Base-by-base conservation (phyloP, 2,113 vertebrate species). In the Sebastes schlegelii region DNA sequence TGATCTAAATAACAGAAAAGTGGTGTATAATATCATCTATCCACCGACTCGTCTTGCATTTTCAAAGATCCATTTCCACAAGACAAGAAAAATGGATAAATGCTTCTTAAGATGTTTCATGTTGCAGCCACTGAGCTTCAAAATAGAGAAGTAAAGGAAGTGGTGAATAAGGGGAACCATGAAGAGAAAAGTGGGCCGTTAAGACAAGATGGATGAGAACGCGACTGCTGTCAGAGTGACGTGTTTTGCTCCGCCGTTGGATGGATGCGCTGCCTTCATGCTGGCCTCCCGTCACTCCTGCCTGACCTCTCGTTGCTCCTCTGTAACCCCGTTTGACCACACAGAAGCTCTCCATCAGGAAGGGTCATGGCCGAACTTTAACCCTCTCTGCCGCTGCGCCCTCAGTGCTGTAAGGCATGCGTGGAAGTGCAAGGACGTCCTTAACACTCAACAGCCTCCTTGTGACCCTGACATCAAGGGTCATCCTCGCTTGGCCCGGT, bases 271-370 rank as follows among this genome's bases (percentile, higher is more conserved):
- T 78, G 77, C 68, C 51, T 52, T 43, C 51, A 61, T 75, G 45
- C 13, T 74, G 55, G 69, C 72, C 42, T 49, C 6, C 81, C 67
- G 64, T 83, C 86, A 82, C 62, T 90, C 74, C 70, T 16, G 8
- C 51, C 21, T 74, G 45, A 92, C 84, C 90, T 88, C 51, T 83
- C 2, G 0, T 57, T 74, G 55, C 67, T 81, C 74, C 6, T 19
- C 34, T 62, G 5, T 79, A 91, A 92, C 90, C 90, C 64, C 1
- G 49, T 55, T 82, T 85, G 91, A 81, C 93, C 94, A 93, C 92
- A 93, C 88, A 91, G 88, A 89, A 94, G 80, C 17, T 43, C 74
- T 58, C 62, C 57, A 77, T 92, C 88, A 92, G 88, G 86, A 34
- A 81, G 91, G 81, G 87, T 91, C 89, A 88, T 60, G 82, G 77